Evolutionary conservation across 2,888 invertebrate genomes (phyloP), one percentile per base, ranked within the genome.

Genomic region (Melinaea menophilus): DNA sequence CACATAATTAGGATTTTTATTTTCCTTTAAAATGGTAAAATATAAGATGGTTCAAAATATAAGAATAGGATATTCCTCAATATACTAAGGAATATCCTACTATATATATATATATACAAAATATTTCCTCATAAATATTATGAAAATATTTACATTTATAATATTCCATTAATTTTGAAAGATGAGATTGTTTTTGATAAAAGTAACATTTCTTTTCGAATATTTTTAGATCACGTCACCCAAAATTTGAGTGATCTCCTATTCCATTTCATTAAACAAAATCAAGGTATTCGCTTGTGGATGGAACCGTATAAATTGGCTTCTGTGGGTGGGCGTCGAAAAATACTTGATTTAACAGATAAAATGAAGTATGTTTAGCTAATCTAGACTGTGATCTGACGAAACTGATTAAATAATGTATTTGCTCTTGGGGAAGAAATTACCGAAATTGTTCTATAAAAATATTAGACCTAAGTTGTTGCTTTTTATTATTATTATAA

Each of bases 221-320:
- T 48, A 59, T 59, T 56, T 59, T 45, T 58, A 34, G 5, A 22
- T 62, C 35, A 59, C 48, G 34, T 59, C 41, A 58, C 55, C 61
- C 46, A 65, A 67, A 69, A 71, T 67, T 62, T 65, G 66, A 68
- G 66, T 67, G 67, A 71, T 72, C 67, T 68, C 63, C 66, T 63
- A 67, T 72, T 71, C 71, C 67, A 69, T 73, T 71, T 72, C 70
- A 72, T 74, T 73, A 73, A 74, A 63, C 71, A 68, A 60, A 65
- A 22, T 54, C 66, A 64, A 67, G 62, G 63, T 68, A 62, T 62
- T 66, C 66, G 66, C 68, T n/a, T n/a, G 68, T 69, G 71, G 67
- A 65, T 64, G 63, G 71, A 65, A 68, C 65, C 67, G 72, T 68
- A 75, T 75, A 77, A 77, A 79, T 77, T 72, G 69, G 58, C 54